Evolutionary conservation across 1,140 invertebrate species (phyloP), one percentile per base, ranked within the genome.

Genomic region (Drosophila navojoa): DNA sequence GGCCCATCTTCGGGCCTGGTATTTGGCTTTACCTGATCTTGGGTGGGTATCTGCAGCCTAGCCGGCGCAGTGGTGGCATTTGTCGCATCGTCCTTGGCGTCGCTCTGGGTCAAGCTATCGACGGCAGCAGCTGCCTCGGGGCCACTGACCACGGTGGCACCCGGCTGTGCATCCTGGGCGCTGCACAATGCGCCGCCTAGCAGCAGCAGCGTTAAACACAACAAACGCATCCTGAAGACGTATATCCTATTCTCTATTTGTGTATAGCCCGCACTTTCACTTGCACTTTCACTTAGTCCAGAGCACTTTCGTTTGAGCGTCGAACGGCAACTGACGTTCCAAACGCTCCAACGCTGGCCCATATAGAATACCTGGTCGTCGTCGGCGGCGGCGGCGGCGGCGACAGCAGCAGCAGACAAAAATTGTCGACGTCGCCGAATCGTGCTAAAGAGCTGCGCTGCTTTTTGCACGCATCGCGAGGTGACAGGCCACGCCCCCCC

Each of bases 331-430:
- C 84, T 87, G 80, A 89, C 77, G 79, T 42, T 62, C 32, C 57
- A 32, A 50, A 25, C 35, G 16, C 6, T 1, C 58, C 50, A 45
- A 70, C 71, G 54, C 63, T 71, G 63, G 50, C 57, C 84, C 81
- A 90, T 90, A 90, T 90, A 90, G 87, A 76, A 76, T 84, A 86
- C 52, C 40, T 49, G 49, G 44, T n/a, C 44, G 38, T 25, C 58
- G 60, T 15, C 59, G 40, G 15, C 40, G n/a, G 15, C 55, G 27
- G 38, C 38, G 27, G 11, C 25, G 10, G 49, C 19, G 19, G n/a
- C 27, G 38, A 3, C 49, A 7, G 27, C 40, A 32, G 22, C 11
- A 29, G 45, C 27, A n/a, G 11, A 7, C 27, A 10, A 32, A 40
- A 61, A 53, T 6, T 19, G 27, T 25, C 50, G 63, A 90, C 79